Conservation (phyloP, 2,113 vertebrate species). For the Microtus richardsoni region DNA sequence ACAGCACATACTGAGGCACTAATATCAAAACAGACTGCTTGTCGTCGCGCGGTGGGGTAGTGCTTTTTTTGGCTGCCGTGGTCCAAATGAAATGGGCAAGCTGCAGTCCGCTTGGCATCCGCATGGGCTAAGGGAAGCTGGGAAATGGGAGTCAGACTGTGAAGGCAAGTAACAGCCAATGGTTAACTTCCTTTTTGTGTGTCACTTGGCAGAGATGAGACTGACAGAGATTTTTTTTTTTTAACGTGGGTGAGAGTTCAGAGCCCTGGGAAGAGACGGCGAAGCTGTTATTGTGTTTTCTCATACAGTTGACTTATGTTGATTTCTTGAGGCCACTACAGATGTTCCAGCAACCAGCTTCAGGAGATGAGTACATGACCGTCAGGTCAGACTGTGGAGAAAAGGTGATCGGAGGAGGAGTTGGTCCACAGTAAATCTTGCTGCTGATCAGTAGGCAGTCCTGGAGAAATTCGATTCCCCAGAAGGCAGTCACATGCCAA, state of each 20-base stretch:
- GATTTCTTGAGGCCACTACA: slow-evolving; percentile 57
- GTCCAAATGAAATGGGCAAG: slow-evolving; percentile 78
- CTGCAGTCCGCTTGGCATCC: slow-evolving; percentile 78
- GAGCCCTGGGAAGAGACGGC: slow-evolving; percentile 67
- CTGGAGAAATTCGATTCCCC: slow-evolving; percentile 36
- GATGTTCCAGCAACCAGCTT: slow-evolving; percentile 55
- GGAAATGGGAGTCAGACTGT: slow-evolving; percentile 72
- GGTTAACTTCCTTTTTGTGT: slow-evolving; percentile 78
- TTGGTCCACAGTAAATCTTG: slow-evolving; percentile 10
- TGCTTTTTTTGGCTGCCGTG: slow-evolving; percentile 73
- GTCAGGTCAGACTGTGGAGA: not conserved
- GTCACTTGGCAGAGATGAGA: slow-evolving; percentile 67
- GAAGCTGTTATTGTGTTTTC: slow-evolving; percentile 39
- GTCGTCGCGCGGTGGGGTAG: slow-evolving; percentile 69
- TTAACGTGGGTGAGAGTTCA: slow-evolving; percentile 56
- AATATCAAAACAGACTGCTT: slow-evolving; percentile 82
- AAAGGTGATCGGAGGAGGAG: not conserved
- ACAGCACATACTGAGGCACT: slow-evolving; percentile 73
- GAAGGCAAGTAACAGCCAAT: slow-evolving; percentile 73
- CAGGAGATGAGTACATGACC: not conserved
- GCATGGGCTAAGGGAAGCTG: slow-evolving; percentile 75
- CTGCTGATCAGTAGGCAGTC: slow-evolving; percentile 38
- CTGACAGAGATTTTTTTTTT: slow-evolving; percentile 12
- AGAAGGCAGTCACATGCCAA: slow-evolving; percentile 50
- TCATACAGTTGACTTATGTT: slow-evolving; percentile 9